These are phyloP conservation scores for Corythaixoides concolor DNA, from an alignment of 2,113 vertebrate genomes.

Conservation along the genomic window DNA sequence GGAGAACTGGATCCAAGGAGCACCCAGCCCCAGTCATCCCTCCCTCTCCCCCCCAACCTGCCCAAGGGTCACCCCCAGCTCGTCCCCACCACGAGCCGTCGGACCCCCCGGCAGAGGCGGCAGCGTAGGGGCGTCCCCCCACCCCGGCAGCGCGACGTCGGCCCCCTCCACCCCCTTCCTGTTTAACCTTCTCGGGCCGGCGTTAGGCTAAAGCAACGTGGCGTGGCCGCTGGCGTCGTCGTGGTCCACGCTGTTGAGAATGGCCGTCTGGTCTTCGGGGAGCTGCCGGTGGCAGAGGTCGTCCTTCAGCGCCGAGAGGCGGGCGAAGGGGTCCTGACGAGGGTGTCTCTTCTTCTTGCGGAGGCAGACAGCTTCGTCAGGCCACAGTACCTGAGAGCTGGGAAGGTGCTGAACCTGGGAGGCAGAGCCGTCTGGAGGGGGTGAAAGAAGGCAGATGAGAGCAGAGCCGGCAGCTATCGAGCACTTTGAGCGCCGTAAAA, in stretches of 20 bases:
- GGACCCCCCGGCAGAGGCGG: neutral
- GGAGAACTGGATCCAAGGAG: neutral
- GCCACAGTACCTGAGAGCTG: conserved; percentile 91
- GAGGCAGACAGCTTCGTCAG: conserved; percentile 88
- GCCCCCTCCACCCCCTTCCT: neutral
- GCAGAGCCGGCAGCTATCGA: neutral
- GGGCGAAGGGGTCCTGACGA: conserved; percentile 89
- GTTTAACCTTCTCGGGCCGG: conserved; percentile 23
- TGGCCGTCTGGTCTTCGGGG: conserved; percentile 92
- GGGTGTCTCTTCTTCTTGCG: conserved; percentile 89
- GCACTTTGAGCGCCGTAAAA: neutral
- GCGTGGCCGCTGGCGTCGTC: conserved; percentile 86
- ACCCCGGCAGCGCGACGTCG: neutral
- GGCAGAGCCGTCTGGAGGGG: conserved; percentile 84
- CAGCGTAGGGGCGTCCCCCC: neutral
- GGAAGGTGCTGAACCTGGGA: conserved; percentile 97
- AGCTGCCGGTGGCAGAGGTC: conserved; percentile 85
- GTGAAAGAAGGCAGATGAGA: conserved; percentile 10
- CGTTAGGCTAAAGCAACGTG: conserved; percentile 83
- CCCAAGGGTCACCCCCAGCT: neutral
- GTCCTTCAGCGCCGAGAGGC: conserved; percentile 85
- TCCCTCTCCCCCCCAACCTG: neutral
- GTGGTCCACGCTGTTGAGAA: conserved; percentile 90
- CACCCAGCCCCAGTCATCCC: neutral
- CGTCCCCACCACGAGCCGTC: rapidly evolving